These are phyloP conservation scores for Tenthredo livida DNA, from an alignment of 2,888 invertebrate genomes.

Conservation along the genomic window DNA sequence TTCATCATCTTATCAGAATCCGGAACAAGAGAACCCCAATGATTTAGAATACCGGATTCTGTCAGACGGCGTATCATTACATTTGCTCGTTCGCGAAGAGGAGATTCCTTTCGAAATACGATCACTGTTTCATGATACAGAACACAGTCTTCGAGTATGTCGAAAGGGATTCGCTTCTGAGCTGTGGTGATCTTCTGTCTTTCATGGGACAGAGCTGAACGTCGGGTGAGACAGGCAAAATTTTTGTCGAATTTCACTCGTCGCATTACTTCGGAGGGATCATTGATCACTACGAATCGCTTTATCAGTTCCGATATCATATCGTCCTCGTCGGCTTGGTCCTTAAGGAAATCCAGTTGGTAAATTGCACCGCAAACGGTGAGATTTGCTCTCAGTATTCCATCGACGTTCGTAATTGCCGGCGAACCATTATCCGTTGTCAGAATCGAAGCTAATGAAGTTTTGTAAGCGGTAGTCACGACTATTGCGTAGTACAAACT, in stretches of 20 bases:
- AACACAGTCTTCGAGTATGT: background rate
- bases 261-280: background rate
- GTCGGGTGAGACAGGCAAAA: background rate
- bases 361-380: background rate
- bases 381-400: background rate
- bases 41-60: background rate
- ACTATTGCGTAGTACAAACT: conserved; percentile 1
- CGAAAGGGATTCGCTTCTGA: background rate
- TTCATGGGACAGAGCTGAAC: background rate
- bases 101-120: conserved; percentile 1
- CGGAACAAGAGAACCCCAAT: background rate
- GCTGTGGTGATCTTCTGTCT: background rate
- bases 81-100: background rate
- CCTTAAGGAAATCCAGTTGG: conserved; percentile 6
- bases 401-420: background rate
- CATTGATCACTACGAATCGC: conserved; percentile 1
- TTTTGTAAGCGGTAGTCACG: conserved; percentile 23
- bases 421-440: background rate
- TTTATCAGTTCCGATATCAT: background rate
- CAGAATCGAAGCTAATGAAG: conserved; percentile 30
- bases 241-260: background rate
- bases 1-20: background rate
- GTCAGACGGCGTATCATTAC: background rate
- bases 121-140: conserved; percentile 17
- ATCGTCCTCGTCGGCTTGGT: background rate